Percentiles rank a stretch among this genome's conserved stretches.
phyloP scores from a whole-genome alignment of 2,113 vertebrate species.

The Globicephala melas region DNA sequence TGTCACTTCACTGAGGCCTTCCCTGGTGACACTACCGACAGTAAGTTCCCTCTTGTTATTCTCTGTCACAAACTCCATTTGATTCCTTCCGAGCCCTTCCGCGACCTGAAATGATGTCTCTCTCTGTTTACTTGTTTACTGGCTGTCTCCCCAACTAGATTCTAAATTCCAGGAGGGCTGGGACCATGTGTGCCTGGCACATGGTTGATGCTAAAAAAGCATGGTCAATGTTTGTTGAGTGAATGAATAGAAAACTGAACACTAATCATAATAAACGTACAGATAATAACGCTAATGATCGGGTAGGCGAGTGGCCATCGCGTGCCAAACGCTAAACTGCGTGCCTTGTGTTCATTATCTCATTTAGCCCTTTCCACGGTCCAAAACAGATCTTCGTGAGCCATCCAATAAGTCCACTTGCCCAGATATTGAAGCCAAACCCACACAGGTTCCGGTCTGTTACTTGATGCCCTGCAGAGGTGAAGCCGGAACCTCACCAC shows the following conservation, averaged over 20 bases:
- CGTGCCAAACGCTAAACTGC: neutral
- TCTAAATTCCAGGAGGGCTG: neutral
- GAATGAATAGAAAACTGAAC: neutral
- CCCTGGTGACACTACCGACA: accelerated
- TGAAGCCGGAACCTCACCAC: neutral
- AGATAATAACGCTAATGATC: neutral
- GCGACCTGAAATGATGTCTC: neutral
- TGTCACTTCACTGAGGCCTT: neutral
- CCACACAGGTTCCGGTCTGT: neutral
- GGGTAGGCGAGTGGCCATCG: neutral
- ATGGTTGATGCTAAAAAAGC: neutral
- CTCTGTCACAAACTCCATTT: neutral
- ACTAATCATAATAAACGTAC: neutral
- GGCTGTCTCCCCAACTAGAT: neutral
- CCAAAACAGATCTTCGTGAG: neutral
- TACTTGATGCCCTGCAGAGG: neutral
- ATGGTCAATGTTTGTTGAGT: neutral
- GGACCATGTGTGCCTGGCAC: neutral
- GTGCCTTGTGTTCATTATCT: neutral
- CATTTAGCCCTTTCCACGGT: neutral
- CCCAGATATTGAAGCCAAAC: neutral
- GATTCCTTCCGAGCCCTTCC: neutral
- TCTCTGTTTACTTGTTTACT: neutral
- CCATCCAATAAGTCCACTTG: neutral
- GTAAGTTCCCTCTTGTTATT: neutral